Evolutionary conservation across 2,113 vertebrate species (phyloP), one percentile per base, ranked within the genome.

Genomic region (Pygoscelis adeliae): DNA sequence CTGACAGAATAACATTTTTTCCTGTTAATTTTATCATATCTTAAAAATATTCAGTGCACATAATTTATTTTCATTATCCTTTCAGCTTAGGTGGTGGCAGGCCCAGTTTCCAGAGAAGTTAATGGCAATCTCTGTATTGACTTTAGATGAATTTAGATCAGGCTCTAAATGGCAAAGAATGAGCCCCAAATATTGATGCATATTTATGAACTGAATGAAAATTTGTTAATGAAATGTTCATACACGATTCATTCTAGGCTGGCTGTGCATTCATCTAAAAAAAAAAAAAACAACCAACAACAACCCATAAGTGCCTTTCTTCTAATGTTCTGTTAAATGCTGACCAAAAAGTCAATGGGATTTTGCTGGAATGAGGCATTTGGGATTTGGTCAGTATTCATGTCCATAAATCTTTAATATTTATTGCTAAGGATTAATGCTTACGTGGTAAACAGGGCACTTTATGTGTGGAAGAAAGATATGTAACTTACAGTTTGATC

Each of bases 141-240:
- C 87, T 87, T 92, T 30, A 89, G 47, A 82, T 25, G 20, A 81
- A 61, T 94, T 81, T 15, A 53, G 53, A 70, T 73, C 49, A 66
- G 62, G 14, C 66, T 93, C 52, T 78, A 89, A 89, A 71, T 86
- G 63, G 66, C 38, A 73, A 94, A 87, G 78, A 94, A 88, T 34
- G 53, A 91, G 42, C 29, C 46, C n/a, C 46, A 90, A 91, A 95
- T 95, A 89, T 89, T 89, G 93, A 82, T 91, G 46, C 38, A 87
- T 93, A 94, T 96, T 93, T 96, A 96, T 95, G 78, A 91, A 77
- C 13, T 2, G 42, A 66, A 52, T 30, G 42, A 86, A 89, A 83
- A 96, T 66, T 87, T 83, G 29, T 80, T 91, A 96, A 96, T 80
- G 70, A 96, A 93, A 85, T 96, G 95, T 91, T 97, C 62, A 26